A percentile compares a stretch with the other conserved stretches of the same genome.
phyloP scores from a whole-genome alignment of 2,113 vertebrate species.

The Gallinago undulata region DNA sequence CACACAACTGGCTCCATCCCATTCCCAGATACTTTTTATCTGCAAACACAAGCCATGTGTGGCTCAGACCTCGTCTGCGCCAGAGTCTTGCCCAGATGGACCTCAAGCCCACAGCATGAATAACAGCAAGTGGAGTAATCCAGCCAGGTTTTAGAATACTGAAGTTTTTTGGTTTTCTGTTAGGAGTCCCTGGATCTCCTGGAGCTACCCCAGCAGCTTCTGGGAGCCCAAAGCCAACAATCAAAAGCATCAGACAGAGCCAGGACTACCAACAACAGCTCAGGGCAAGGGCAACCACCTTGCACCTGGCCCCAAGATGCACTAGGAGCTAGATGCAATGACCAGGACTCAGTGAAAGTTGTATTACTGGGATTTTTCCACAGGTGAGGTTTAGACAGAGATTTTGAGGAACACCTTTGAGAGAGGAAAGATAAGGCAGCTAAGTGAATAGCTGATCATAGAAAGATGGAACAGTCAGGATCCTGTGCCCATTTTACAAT shows the following conservation, averaged over 20 bases:
- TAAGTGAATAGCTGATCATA: neutral
- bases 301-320: neutral
- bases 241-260: neutral
- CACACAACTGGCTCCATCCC: neutral
- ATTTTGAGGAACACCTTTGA: neutral
- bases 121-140: neutral
- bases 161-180: neutral
- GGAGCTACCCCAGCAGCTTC: neutral
- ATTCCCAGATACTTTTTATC: neutral
- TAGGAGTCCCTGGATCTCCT: neutral
- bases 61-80: neutral
- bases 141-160: neutral
- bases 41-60: neutral
- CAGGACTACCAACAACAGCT: neutral
- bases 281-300: neutral
- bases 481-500: neutral
- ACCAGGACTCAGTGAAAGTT: neutral
- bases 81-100: neutral
- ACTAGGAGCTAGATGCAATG: neutral
- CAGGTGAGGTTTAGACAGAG: neutral
- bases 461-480: neutral
- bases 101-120: neutral
- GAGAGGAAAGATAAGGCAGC: neutral
- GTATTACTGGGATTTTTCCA: neutral
- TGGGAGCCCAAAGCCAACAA: neutral